These are phyloP conservation scores for Vanessa atalanta DNA, from an alignment of 1,140 invertebrate species.

Conservation along the genomic window DNA sequence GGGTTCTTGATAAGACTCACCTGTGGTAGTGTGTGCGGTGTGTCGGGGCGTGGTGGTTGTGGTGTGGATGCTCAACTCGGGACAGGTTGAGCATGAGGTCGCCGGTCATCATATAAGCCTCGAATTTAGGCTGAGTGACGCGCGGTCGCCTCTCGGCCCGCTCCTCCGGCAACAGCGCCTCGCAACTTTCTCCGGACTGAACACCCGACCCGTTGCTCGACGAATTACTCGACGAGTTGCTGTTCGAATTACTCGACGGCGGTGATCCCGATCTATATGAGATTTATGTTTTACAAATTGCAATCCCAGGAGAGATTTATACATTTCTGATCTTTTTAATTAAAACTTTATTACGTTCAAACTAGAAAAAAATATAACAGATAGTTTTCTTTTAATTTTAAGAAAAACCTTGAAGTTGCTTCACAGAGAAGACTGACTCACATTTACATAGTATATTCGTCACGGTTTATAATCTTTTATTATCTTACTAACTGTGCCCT, in stretches of 20 bases:
- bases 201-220: conserved; percentile 70
- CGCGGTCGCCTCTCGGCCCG: conserved; percentile 48
- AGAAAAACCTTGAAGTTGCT: too few species aligned
- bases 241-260: conserved; percentile 68
- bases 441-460: too few species aligned
- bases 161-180: conserved; percentile 60
- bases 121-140: conserved; percentile 83
- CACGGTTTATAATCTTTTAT: too few species aligned
- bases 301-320: conserved; percentile 2
- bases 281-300: conserved; percentile 21
- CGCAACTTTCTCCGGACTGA: conserved; percentile 71
- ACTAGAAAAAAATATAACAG: too few species aligned
- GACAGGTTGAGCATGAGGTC: conserved; percentile 96
- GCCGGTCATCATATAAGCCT: conserved; percentile 98
- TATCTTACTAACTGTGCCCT: too few species aligned
- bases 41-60: conserved; percentile 71
- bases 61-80: conserved; percentile 82
- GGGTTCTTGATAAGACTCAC: conserved; percentile 34
- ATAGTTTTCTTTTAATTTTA: too few species aligned
- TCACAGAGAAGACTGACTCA: too few species aligned
- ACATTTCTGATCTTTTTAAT: conserved; percentile 2
- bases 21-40: conserved; percentile 74
- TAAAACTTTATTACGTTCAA: not conserved
- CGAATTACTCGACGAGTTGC: conserved; percentile 67
- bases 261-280: conserved; percentile 56